Conservation (phyloP, 2,888 invertebrate genomes). For the Argyresthia goedartella region DNA sequence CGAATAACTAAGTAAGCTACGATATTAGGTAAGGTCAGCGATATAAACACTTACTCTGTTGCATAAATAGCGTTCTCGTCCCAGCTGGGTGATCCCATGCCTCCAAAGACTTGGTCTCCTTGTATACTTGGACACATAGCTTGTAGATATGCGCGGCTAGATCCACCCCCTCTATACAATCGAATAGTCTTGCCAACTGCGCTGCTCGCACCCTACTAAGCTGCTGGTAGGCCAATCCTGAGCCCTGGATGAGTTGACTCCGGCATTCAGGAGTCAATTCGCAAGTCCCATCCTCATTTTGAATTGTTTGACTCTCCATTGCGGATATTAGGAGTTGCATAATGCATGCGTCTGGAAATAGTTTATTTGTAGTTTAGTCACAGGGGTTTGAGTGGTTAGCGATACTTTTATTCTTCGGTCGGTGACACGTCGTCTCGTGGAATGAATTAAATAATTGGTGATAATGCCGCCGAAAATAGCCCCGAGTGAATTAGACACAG, state of each 20-base stretch:
- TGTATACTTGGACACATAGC: constrained; percentile 56
- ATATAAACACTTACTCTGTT: constrained; percentile 39
- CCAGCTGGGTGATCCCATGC: constrained; percentile 59
- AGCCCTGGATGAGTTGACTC: constrained; percentile 46
- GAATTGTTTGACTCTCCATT: constrained; percentile 53
- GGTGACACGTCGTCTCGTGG: no score
- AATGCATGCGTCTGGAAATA: constrained; percentile 47
- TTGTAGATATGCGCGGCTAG: constrained; percentile 53
- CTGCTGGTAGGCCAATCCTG: constrained; percentile 55
- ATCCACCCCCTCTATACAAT: constrained; percentile 52
- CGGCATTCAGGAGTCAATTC: constrained; percentile 51
- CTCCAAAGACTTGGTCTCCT: constrained; percentile 56
- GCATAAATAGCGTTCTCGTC: constrained; percentile 55
- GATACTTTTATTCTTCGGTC: no score
- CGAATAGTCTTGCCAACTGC: constrained; percentile 41
- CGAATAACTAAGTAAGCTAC: no score
- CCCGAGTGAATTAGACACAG: no score
- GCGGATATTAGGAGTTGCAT: constrained; percentile 60
- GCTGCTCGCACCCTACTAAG: constrained; percentile 47
- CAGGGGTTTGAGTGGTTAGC: not conserved
- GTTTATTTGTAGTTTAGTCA: not conserved
- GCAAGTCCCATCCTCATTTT: constrained; percentile 37
- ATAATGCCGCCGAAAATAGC: no score
- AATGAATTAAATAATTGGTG: no score
- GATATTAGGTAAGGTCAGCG: no score